Base-by-base conservation (phyloP, 2,888 invertebrate species). In the Galerucella nymphaeae region DNA sequence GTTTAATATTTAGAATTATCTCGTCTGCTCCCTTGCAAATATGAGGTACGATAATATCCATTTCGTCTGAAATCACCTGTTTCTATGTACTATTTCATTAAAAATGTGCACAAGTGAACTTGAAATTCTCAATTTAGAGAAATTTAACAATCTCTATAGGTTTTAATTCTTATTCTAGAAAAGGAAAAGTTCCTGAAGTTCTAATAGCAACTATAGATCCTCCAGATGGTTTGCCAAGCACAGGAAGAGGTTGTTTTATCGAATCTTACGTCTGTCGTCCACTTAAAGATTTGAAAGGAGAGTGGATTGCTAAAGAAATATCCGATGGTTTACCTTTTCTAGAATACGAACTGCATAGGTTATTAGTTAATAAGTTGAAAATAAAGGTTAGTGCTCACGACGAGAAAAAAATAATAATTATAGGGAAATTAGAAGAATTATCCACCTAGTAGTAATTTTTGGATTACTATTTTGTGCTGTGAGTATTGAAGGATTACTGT, bases 321-420 rank as follows among this genome's bases (percentile, higher is more conserved):
- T 97, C 97, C 1, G 96, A 98, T 88, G 95, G 95, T 80, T 88
- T 98, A 69, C 98, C 98, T 0, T 98, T 98, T 88, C 87, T 98
- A 69, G 98, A 99, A 86, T 98, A 98, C 85, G 98, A 99, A 85
- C 88, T 99, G 62, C 97, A 99, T 86, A 92, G 96, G 74, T 90
- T 97, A 78, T 87, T 98, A 50, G 90, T 97, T 1, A 96, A 96
- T 83, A 98, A 97, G 84, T 88, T 98, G 2, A 92, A 95, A 86
- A 94, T 97, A 77, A 96, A 96, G 86, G 69, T 69, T 55, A 69
- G 53, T 48, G 9, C 9, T 50, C 3, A 45, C 2, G n/a, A 48
- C n/a, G n/a, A 48, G n/a, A 48, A 6, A 48, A 48, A n/a, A n/a
- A 9, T 38, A 1, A 38, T 38, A 9, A 38, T 38, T 38, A 38